Evolutionary conservation across 2,888 invertebrate genomes (phyloP).

Genomic region (Helobdella robusta): DNA sequence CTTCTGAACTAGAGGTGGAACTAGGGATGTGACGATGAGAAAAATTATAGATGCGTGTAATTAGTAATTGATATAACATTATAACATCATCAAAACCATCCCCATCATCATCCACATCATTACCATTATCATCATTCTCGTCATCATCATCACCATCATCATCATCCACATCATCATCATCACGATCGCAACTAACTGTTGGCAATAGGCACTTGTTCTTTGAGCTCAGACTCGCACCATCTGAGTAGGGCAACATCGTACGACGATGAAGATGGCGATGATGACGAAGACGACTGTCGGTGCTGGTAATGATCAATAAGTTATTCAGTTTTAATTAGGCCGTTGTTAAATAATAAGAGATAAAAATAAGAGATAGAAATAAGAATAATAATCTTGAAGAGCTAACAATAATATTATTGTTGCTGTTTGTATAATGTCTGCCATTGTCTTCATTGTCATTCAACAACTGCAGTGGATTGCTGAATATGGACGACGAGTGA

Average conservation of each 20-base stretch:
- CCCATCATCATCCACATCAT: not conserved
- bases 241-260: not conserved
- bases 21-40: not conserved
- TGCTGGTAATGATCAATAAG: not conserved
- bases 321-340: not conserved
- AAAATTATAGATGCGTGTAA: not conserved
- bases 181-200: constrained; percentile 11
- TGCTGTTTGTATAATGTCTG: too few species aligned
- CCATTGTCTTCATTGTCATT: too few species aligned
- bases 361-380: too few species aligned
- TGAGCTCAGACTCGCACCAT: constrained; percentile 17
- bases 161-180: not conserved
- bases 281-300: not conserved
- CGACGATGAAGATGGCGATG: not conserved
- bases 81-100: constrained; percentile 14
- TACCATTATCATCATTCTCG: constrained; percentile 7
- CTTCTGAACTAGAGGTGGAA: constrained; percentile 12
- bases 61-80: too few species aligned
- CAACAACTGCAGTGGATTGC: too few species aligned
- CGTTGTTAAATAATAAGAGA: too few species aligned
- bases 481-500: too few species aligned
- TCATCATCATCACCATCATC: constrained; percentile 14
- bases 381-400: too few species aligned
- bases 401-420: too few species aligned
- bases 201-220: constrained; percentile 19